Evolutionary conservation across 2,888 invertebrate genomes (phyloP).

Genomic region (Dasypolia templi): DNA sequence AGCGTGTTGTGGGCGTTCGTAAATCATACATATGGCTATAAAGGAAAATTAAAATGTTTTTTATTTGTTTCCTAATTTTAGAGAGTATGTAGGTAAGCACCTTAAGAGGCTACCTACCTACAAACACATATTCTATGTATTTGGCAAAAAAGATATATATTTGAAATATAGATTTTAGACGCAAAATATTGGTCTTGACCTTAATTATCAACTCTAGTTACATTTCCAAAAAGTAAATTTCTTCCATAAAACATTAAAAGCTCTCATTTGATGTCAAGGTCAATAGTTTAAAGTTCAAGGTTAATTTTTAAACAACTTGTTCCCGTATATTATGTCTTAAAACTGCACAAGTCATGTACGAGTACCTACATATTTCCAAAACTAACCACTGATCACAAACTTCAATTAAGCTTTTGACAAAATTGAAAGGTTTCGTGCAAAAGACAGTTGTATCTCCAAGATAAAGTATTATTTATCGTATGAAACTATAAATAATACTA

Average conservation of each 20-base stretch:
- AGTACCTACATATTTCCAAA: neutral
- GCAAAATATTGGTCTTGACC: neutral
- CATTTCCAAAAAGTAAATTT: neutral
- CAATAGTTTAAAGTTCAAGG: neutral
- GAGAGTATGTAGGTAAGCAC: too few relatives aligned
- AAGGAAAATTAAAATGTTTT: neutral
- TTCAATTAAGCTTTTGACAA: slow-evolving; percentile 4
- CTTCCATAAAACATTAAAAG: neutral
- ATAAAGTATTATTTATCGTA: slow-evolving; percentile 12
- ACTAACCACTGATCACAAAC: slow-evolving; percentile 3
- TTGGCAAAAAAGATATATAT: neutral
- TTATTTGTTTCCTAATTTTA: neutral
- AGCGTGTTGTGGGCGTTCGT: slow-evolving; percentile 17
- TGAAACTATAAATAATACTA: too few relatives aligned
- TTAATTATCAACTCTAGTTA: neutral
- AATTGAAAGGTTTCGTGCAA: slow-evolving; percentile 14
- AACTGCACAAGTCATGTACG: too few relatives aligned
- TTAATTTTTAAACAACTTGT: neutral
- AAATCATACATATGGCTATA: slow-evolving; percentile 22
- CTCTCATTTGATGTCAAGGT: neutral
- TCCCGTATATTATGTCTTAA: neutral
- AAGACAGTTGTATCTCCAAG: slow-evolving; percentile 14
- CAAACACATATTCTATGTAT: neutral
- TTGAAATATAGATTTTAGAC: neutral
- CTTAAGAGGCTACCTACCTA: too few relatives aligned